phyloP scores from a whole-genome alignment of 1,140 invertebrate genomes.

The Pachyrhynchus sulphureomaculatus region DNA sequence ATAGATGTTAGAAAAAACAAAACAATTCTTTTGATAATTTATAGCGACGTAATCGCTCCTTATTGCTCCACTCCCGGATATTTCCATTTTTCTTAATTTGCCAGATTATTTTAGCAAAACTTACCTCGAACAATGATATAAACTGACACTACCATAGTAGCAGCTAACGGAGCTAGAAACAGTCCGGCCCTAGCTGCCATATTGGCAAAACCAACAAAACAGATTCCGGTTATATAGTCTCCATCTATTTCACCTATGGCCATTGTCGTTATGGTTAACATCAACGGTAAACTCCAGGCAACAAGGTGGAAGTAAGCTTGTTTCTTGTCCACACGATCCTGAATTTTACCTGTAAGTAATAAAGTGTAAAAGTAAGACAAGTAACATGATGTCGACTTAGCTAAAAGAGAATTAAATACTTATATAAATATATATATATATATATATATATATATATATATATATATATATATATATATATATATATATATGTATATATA shows the following conservation, averaged over 20 bases:
- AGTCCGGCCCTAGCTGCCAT: conserved; percentile 71
- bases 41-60: neutral
- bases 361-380: no score
- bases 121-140: conserved; percentile 80
- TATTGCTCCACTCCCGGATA: neutral
- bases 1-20: no score
- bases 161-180: conserved; percentile 74
- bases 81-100: no score
- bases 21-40: no score
- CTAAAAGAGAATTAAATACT: no score
- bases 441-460: no score
- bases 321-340: conserved; percentile 89
- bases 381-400: no score
- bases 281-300: conserved; percentile 89
- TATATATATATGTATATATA: no score
- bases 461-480: no score
- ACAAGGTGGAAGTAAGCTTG: conserved; percentile 90
- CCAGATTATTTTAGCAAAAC: conserved; percentile 7
- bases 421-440: no score
- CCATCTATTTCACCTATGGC: conserved; percentile 90
- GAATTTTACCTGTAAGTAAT: conserved; percentile 62
- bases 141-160: conserved; percentile 69
- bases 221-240: conserved; percentile 90
- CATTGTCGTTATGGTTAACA: conserved; percentile 88
- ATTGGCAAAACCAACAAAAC: conserved; percentile 88